Conservation (phyloP, 2,113 vertebrate genomes). For the Vanacampus margaritifer region DNA sequence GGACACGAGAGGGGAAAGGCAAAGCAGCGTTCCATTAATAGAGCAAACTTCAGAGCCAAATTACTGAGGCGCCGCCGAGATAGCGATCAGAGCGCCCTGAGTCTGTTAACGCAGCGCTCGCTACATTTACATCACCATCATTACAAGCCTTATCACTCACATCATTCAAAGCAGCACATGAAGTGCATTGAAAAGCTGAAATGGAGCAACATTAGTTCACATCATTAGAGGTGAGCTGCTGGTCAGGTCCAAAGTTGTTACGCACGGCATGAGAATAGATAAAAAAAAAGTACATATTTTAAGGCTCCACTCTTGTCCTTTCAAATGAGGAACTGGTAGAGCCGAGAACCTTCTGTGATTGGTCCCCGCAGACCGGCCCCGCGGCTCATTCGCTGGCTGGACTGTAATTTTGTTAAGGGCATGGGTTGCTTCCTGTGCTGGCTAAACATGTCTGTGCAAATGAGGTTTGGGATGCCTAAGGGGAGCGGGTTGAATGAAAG, state of each 20-base stretch:
- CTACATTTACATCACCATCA: slow-evolving; percentile 66
- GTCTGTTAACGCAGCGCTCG: slow-evolving; percentile 66
- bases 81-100: slow-evolving; percentile 64
- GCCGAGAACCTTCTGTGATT: slow-evolving; percentile 49
- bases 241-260: slow-evolving; percentile 32
- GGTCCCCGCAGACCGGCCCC: slow-evolving; percentile 70
- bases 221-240: slow-evolving; percentile 47
- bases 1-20: slow-evolving; percentile 48
- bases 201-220: slow-evolving; percentile 53
- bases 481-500: slow-evolving; percentile 37
- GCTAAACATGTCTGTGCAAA: slow-evolving; percentile 75
- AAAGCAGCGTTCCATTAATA: slow-evolving; percentile 64
- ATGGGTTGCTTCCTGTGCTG: slow-evolving; percentile 72
- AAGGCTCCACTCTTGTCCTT: slow-evolving; percentile 23
- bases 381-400: slow-evolving; percentile 68
- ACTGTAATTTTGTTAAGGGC: slow-evolving; percentile 71
- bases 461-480: slow-evolving; percentile 69
- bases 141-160: slow-evolving; percentile 61
- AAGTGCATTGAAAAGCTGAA: slow-evolving; percentile 55
- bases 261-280: not conserved
- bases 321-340: slow-evolving; percentile 55
- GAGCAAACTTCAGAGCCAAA: slow-evolving; percentile 66
- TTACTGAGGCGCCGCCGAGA: slow-evolving; percentile 68
- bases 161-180: slow-evolving; percentile 53
- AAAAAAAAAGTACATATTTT: slow-evolving; percentile 23